phyloP scores from a whole-genome alignment of 1,140 invertebrate genomes.

The Parapsyche elsis region DNA sequence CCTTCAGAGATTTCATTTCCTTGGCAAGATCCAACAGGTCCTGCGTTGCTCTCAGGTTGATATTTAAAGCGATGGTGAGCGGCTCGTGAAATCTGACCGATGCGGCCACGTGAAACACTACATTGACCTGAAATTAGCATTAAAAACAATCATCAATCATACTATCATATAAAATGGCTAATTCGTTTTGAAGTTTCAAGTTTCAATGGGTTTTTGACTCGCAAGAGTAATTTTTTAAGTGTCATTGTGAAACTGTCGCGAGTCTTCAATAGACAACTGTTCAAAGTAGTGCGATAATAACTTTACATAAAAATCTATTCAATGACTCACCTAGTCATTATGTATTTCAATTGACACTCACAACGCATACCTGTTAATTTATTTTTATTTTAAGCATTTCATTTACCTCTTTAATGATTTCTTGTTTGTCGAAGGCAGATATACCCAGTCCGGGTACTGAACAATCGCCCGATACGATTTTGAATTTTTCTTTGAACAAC shows the following conservation, averaged over 20 bases:
- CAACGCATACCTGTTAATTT: neutral
- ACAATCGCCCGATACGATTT: conserved; percentile 78
- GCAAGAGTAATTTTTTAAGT: no score
- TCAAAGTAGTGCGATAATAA: no score
- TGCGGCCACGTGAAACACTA: conserved; percentile 75
- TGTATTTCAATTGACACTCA: neutral
- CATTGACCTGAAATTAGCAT: conserved; percentile 63
- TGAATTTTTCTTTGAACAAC: conserved; percentile 67
- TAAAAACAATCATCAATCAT: no score
- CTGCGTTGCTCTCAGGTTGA: conserved; percentile 74
- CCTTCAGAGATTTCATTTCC: conserved; percentile 28
- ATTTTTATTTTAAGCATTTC: neutral
- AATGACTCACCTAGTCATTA: no score
- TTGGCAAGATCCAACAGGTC: conserved; percentile 64
- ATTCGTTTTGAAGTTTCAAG: no score
- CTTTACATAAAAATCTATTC: no score
- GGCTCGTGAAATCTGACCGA: conserved; percentile 76
- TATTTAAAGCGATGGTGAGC: conserved; percentile 70
- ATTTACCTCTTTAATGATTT: conserved; percentile 69
- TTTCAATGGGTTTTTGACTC: no score
- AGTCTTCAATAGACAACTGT: no score
- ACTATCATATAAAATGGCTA: no score
- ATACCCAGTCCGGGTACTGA: conserved; percentile 78
- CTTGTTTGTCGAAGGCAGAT: conserved; percentile 71
- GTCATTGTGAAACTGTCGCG: no score